Base-by-base conservation (phyloP, 2,888 invertebrate species). In the Drosophila longiperda region DNA sequence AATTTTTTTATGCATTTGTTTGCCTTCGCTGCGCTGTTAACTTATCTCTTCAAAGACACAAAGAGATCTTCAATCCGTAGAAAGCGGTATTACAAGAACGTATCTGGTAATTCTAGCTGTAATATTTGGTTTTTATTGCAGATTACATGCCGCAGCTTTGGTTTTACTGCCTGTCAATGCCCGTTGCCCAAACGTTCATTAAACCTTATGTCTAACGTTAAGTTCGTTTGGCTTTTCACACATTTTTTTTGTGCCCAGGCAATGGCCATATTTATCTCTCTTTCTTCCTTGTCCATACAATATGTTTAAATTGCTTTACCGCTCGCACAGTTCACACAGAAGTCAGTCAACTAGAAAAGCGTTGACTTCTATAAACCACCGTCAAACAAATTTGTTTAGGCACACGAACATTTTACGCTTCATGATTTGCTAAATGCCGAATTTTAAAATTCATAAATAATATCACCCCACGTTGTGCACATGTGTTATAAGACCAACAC, bases 371-470 rank as follows among this genome's bases (percentile, higher is more conserved):
- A 83, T 80, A 75, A 68, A 36, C 70, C 86, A 78, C 73, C 66
- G 55, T 12, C 55, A 55, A 42, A 57, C 61, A 72, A 68, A 83
- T 87, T 83, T 77, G 80, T 64, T 66, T 72, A 66, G 60, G 53
- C 69, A 57, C 75, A 72, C 71, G 83, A 76, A 73, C 72, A 74
- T 87, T 89, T 84, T 78, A 89, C 89, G 85, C 82, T 89, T 64
- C 66, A 64, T 84, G 89, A 80, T 78, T 86, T 53, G 64, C 80
- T 76, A 78, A 86, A 78, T 71, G 78, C 62, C 61, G 26, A 72
- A 78, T 54, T 75, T 75, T 73, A 40, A 58, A 76, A 82, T 73
- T 70, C 80, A 87, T 85, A 89, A 87, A 85, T 89, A 84, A 89
- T 64, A 66, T 57, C 50, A 38, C 36, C 38, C n/a, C n/a, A 11